Conservation (phyloP, 1,140 invertebrate species). For the Drosophila erecta region DNA sequence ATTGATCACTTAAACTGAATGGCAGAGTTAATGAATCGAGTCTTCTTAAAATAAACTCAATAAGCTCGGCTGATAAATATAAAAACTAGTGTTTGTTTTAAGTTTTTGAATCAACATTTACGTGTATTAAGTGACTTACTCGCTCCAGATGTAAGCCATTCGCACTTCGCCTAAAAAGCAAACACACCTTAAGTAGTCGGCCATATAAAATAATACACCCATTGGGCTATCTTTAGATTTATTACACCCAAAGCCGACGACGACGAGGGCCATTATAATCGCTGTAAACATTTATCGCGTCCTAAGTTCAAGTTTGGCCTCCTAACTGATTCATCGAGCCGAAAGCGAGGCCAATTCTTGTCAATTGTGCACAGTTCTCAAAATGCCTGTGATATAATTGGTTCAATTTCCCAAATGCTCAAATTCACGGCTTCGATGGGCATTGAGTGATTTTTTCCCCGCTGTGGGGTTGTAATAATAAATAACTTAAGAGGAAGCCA, state of each 20-base stretch:
- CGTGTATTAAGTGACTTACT: neutral
- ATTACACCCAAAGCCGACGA: conserved; percentile 39
- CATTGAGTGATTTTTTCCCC: neutral
- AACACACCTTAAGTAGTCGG: conserved; percentile 38
- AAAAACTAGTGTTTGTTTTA: neutral
- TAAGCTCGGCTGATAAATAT: neutral
- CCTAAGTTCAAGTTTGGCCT: conserved; percentile 37
- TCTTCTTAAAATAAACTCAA: neutral
- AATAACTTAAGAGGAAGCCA: neutral
- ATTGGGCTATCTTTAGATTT: conserved; percentile 58
- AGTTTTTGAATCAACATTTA: conserved; percentile 11
- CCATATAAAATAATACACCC: conserved; percentile 29
- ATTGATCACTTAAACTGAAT: conserved; percentile 7
- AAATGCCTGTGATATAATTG: too few species aligned
- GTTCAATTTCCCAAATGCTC: too few species aligned
- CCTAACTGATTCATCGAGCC: conserved; percentile 16
- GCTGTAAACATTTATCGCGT: conserved; percentile 29
- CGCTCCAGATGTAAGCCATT: neutral
- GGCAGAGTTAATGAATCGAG: conserved; percentile 3
- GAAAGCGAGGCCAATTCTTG: too few species aligned
- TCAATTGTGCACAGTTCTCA: too few species aligned
- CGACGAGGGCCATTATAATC: conserved; percentile 35
- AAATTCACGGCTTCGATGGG: too few species aligned
- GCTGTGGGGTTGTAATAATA: too few species aligned
- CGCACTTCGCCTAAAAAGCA: conserved; percentile 20